Conservation (phyloP, 2,113 vertebrate species). For the Corythaixoides concolor region DNA sequence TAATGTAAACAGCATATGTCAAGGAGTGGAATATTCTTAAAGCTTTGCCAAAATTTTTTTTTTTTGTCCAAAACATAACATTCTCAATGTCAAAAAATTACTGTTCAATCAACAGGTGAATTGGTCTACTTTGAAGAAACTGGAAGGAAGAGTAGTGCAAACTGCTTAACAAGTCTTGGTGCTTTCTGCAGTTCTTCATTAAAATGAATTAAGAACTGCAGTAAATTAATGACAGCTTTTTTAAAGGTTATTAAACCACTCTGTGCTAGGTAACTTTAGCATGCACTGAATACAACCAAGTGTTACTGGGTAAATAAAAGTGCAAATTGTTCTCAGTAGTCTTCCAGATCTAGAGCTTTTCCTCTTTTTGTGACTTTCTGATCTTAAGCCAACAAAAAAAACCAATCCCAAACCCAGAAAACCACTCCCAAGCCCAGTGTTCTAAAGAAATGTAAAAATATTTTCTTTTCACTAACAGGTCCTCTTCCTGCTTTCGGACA, state of each 20-base stretch:
- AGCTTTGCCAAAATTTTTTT: neutral
- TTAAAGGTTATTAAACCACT: neutral
- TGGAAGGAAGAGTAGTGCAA: neutral
- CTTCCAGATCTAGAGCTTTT: neutral
- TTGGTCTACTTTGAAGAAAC: neutral
- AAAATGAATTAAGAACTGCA: neutral
- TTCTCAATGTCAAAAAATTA: neutral
- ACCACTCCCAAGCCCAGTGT: neutral
- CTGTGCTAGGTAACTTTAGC: neutral
- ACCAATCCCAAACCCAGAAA: no score
- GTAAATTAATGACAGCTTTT: neutral
- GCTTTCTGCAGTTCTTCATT: neutral
- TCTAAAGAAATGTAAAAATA: neutral
- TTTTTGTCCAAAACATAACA: neutral
- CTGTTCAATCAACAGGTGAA: neutral
- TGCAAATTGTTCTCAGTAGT: neutral
- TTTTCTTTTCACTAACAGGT: slow-evolving; percentile 1
- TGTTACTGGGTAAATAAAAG: neutral
- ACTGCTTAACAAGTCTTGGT: neutral
- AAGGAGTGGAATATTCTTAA: neutral
- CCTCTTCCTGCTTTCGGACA: neutral
- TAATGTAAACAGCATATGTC: neutral
- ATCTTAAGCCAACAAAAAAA: no score
- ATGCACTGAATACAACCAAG: neutral
- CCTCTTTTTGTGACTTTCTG: neutral